Evolutionary conservation across 2,113 vertebrate species (phyloP), one percentile per base, ranked within the genome.

Genomic region (Myrmecobius fasciatus): DNA sequence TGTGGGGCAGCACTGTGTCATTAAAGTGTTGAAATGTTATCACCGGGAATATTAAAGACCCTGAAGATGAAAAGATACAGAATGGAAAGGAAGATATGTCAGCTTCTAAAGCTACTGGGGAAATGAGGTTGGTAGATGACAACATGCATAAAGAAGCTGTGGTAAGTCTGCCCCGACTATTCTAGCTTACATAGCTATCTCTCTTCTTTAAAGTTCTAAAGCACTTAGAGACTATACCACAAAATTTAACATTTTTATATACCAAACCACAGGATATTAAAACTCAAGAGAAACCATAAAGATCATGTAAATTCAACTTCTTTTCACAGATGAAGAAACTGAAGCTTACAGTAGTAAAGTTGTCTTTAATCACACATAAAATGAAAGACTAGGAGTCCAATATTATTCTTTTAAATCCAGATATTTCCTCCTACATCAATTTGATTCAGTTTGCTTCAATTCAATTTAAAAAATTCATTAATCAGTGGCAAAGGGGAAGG

Each of bases 211-310:
- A 83, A 83, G 1, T 83, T 83, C 36, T 83, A 22, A 83, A 43
- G 67, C 36, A 83, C 6, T 89, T 89, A 36, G 2, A 91, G 88
- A 24, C 26, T 91, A 5, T 52, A 89, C 36, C 93, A 75, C 60
- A 28, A 90, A 89, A 92, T 47, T 60, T 52, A 93, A 48, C 92
- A 67, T 60, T 49, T 43, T 53, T 52, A 43, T 89, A 89, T 83
- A 24, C n/a, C n/a, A 43, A 83, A 43, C 7, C 67, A 24, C n/a
- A 83, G 36, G 17, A 83, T 83, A 83, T 43, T 43, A 83, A 83
- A 83, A 83, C 20, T 24, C 20, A 24, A 24, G 22, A 83, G 67
- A 24, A 83, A 43, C 67, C n/a, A 83, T 22, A 31, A 6, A 83
- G 20, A 83, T 43, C n/a, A 83, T 22, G 36, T 83, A 83, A 83